phyloP scores from a whole-genome alignment of 2,113 vertebrate species.

The crab-eating macaque (Macaca fascicularis) region T2T-MFA8v1.1 NC_088393.1:39192001-39192500 shows the following conservation, averaged over 20 bases:
- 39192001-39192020: too few species aligned
- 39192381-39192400: not conserved
- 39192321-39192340: not conserved
- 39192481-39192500: not conserved
- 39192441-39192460: not conserved
- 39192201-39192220: not conserved
- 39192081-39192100: not conserved
- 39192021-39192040: too few species aligned
- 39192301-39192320: not conserved
- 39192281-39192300: not conserved
- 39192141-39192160: not conserved
- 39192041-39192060: too few species aligned
- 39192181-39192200: too few species aligned
- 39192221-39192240: not conserved
- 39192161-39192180: not conserved
- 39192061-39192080: too few species aligned
- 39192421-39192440: not conserved
- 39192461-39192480: not conserved
- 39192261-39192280: not conserved
- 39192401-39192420: fast-evolving
- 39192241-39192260: not conserved
- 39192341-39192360: not conserved
- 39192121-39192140: not conserved
- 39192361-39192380: not conserved
- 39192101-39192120: not conserved